Evolutionary conservation across 2,113 vertebrate species (phyloP).

Genomic region (Thalassoma bifasciatum): DNA sequence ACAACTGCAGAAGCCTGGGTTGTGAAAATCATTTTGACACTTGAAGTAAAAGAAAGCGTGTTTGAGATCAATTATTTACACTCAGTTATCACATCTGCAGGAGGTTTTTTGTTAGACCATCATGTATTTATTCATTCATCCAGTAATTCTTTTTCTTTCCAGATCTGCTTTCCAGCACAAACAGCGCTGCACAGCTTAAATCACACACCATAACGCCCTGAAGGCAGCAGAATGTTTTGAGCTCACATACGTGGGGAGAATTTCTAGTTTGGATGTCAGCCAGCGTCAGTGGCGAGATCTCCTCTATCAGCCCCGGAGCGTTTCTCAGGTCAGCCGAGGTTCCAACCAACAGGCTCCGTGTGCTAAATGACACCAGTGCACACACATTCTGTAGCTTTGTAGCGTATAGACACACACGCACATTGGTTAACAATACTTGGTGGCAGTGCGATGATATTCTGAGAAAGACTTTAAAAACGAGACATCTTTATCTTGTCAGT

Average conservation of each 20-base stretch:
- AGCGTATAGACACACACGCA: neutral
- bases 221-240: conserved; percentile 6
- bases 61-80: neutral
- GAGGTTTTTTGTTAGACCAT: neutral
- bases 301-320: conserved; percentile 19
- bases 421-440: neutral
- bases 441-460: too few relatives aligned
- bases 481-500: too few relatives aligned
- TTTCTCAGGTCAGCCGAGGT: conserved; percentile 13
- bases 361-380: neutral
- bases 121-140: neutral
- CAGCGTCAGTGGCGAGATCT: conserved; percentile 1
- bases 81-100: neutral
- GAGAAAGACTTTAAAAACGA: too few relatives aligned
- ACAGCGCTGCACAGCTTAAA: neutral
- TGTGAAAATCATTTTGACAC: neutral
- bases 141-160: neutral
- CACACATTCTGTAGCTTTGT: neutral
- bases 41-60: neutral
- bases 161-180: neutral
- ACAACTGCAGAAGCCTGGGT: neutral
- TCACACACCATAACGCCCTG: neutral
- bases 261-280: neutral
- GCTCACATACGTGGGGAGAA: neutral
- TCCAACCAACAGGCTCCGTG: conserved; percentile 13